A percentile compares a stretch with the other conserved stretches of the same genome.
Evolutionary conservation across 2,888 invertebrate species (phyloP).

Genomic region (Gandaritis pyraliata): DNA sequence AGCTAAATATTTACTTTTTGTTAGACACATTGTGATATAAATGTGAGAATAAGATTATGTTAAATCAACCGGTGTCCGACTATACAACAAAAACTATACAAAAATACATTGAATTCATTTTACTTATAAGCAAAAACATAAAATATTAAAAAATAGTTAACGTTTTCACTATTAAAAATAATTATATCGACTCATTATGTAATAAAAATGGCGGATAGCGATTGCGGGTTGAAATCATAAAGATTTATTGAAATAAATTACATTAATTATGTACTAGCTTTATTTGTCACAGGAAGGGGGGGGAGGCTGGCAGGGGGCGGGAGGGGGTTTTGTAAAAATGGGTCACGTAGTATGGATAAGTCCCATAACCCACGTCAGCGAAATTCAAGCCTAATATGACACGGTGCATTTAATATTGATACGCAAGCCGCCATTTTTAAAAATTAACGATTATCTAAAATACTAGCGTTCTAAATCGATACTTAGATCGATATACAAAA

Average conservation of each 20-base stretch:
- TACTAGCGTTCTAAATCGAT: constrained; percentile 22
- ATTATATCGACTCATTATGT: constrained; percentile 10
- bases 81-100: constrained; percentile 29
- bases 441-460: constrained; percentile 13
- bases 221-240: background rate
- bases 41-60: background rate
- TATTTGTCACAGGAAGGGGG: too few relatives aligned
- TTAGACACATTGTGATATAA: too few relatives aligned
- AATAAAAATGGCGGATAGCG: constrained; percentile 14
- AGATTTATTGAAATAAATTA: too few relatives aligned
- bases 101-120: constrained; percentile 24
- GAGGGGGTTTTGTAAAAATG: too few relatives aligned
- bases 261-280: too few relatives aligned
- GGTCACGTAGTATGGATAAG: too few relatives aligned
- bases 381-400: too few relatives aligned
- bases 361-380: too few relatives aligned
- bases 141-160: constrained; percentile 37
- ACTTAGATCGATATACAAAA: constrained; percentile 15
- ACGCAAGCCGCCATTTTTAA: constrained; percentile 19
- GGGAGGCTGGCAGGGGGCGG: too few relatives aligned
- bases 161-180: constrained; percentile 35
- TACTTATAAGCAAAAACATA: constrained; percentile 25
- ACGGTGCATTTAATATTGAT: too few relatives aligned
- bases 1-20: too few relatives aligned
- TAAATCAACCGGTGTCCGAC: background rate